Evolutionary conservation across 2,797 vertebrate genomes (phyloP).

Genomic region (Darevskia mixta): DNA sequence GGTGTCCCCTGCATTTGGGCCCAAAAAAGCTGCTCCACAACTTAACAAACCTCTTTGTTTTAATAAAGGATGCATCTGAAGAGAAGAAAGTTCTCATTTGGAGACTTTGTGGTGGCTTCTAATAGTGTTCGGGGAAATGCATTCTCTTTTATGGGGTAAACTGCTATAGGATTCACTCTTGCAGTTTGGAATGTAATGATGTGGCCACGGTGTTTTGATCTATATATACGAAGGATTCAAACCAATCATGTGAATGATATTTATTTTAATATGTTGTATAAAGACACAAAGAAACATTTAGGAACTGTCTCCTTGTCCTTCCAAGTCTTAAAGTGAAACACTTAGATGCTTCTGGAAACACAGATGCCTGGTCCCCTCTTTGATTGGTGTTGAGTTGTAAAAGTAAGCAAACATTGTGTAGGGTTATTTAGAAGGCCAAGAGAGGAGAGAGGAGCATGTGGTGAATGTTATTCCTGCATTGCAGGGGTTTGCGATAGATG

Average conservation of each 20-base stretch:
- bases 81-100: not conserved
- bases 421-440: not conserved
- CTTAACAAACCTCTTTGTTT: not conserved
- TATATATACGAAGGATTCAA: not conserved
- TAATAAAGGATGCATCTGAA: not conserved
- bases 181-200: not conserved
- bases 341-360: too few relatives aligned
- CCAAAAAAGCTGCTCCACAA: not conserved
- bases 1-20: not conserved
- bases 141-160: not conserved
- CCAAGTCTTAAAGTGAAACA: too few relatives aligned
- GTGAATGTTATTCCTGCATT: not conserved
- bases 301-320: not conserved
- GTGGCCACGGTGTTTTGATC: not conserved
- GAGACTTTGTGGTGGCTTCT: not conserved
- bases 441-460: too few relatives aligned
- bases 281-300: not conserved
- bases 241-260: not conserved
- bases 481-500: too few relatives aligned
- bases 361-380: not conserved
- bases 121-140: not conserved
- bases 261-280: conserved; percentile 30
- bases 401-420: not conserved
- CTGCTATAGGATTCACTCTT: not conserved
- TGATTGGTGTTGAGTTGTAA: not conserved